Evolutionary conservation across 2,888 invertebrate species (phyloP).

Genomic region (Amitus sp.): DNA sequence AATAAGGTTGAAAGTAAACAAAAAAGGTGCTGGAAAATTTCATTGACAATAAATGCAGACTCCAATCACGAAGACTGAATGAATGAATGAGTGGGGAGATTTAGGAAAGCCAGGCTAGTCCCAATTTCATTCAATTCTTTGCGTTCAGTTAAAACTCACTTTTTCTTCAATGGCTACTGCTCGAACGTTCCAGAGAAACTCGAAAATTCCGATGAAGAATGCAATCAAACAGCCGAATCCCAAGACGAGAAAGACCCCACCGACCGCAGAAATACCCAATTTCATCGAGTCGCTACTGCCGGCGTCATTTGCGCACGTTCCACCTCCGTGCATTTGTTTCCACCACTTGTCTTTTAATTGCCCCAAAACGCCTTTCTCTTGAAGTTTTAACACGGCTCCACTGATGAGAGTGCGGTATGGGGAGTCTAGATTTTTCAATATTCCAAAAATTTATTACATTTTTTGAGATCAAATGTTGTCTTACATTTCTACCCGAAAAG

Average conservation of each 20-base stretch:
- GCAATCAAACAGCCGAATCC: constrained; percentile 78
- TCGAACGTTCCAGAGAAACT: constrained; percentile 87
- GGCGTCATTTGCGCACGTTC: constrained; percentile 66
- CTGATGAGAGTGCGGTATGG: constrained; percentile 84
- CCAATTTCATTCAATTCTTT: no score
- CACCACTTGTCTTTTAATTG: constrained; percentile 93
- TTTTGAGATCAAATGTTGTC: no score
- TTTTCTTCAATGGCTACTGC: constrained; percentile 81
- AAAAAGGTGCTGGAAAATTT: no score
- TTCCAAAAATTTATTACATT: no score
- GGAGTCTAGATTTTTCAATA: constrained; percentile 69
- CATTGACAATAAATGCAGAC: no score
- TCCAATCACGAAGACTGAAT: no score
- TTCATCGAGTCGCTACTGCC: constrained; percentile 35
- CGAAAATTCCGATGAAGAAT: constrained; percentile 79
- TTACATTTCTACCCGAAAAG: no score
- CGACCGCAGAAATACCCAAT: constrained; percentile 86
- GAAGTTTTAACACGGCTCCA: constrained; percentile 87
- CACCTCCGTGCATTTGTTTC: constrained; percentile 75
- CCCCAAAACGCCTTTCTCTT: constrained; percentile 86
- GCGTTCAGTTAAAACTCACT: no score
- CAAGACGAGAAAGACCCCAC: constrained; percentile 90
- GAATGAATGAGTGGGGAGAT: no score
- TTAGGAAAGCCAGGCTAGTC: no score
- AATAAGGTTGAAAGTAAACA: no score